These are phyloP conservation scores for Beris morrisii DNA, from an alignment of 2,888 invertebrate genomes.

Conservation along the genomic window DNA sequence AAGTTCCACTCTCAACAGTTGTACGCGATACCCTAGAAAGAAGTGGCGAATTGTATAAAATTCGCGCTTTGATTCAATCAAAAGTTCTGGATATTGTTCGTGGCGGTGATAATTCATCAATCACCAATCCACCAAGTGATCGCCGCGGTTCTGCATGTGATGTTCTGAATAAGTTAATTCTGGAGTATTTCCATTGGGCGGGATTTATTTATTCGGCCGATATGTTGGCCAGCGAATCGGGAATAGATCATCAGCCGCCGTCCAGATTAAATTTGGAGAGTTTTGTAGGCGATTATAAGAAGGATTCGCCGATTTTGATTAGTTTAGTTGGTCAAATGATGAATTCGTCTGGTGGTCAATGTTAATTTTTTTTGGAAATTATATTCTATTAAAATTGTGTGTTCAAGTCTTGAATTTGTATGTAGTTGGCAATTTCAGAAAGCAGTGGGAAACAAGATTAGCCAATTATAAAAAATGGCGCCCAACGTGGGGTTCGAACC, in stretches of 20 bases:
- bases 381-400: too few relatives aligned
- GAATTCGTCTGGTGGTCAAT: neutral
- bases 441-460: too few relatives aligned
- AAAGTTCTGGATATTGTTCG: conserved; percentile 27
- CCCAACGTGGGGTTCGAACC: too few relatives aligned
- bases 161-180: conserved; percentile 28
- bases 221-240: conserved; percentile 30
- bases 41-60: conserved; percentile 25
- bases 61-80: conserved; percentile 17
- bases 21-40: conserved; percentile 19
- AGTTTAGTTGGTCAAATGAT: conserved; percentile 5
- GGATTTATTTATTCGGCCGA: conserved; percentile 22
- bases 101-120: conserved; percentile 10
- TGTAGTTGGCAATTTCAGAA: too few relatives aligned
- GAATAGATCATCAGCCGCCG: conserved; percentile 15
- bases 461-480: too few relatives aligned
- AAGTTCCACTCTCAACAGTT: conserved; percentile 1
- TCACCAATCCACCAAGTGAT: neutral
- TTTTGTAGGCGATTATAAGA: conserved; percentile 5
- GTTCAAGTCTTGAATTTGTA: too few relatives aligned
- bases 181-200: conserved; percentile 35
- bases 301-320: conserved; percentile 15
- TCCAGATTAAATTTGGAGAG: conserved; percentile 11
- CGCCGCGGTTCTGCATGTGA: neutral
- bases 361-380: too few relatives aligned